Evolutionary conservation across 2,113 vertebrate genomes (phyloP), one percentile per base, ranked within the genome.

Genomic region (Vidua chalybeata): DNA sequence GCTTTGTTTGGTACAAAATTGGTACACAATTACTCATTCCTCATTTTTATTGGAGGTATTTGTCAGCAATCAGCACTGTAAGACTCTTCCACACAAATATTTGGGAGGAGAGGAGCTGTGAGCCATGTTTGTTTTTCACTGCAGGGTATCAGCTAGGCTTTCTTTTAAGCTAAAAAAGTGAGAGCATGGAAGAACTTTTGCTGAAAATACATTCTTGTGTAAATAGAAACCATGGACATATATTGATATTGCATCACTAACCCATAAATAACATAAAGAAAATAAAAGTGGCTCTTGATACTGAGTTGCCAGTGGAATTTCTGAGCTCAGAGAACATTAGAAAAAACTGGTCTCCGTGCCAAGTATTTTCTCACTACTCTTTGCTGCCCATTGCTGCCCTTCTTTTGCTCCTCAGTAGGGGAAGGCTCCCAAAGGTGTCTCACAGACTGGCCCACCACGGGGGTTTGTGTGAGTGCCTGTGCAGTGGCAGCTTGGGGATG

Each of bases 201-300:
- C 87, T 96, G 84, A 88, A 94, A 96, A 94, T 92, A 88, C 27
- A 3, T n/a, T 52, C 75, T 74, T 95, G n/a, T 83, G 94, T 91
- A 93, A 96, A 96, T 28, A 90, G 84, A 94, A 96, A 89, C 84
- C 78, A 74, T 76, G 94, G 59, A 59, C 93, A 86, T 90, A 46
- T 77, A 88, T 41, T 85, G 72, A 88, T 88, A 88, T n/a, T 83
- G 61, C 90, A 90, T 84, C 95, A 94, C 64, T 67, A 90, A 88
- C 39, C 87, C 85, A 91, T 58, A 96, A 96, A 96, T 96, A 92
- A 23, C 41, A 51, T 62, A 76, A 96, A 85, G 84, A 94, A 97
- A 96, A 93, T 61, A 97, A 73, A 89, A 95, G 39, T 27, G 16
- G 63, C 51, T 95, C 51, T 69, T 71, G 87, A 52, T 93, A 83